Conservation (phyloP, 1,140 invertebrate genomes). For the Stegodyphus mimosarum region DNA sequence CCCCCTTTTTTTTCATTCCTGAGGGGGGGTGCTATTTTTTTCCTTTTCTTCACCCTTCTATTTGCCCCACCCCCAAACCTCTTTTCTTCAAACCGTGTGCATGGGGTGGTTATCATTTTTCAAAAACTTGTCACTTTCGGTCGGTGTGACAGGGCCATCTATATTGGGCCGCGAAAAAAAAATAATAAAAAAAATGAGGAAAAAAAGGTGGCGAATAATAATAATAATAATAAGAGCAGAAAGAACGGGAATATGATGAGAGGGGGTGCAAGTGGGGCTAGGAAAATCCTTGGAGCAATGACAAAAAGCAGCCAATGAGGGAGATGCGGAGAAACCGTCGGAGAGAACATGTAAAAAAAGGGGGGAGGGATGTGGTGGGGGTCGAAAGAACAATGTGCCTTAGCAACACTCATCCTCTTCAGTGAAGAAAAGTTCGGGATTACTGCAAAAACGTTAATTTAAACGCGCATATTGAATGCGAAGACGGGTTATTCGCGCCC, state of each 20-base stretch:
- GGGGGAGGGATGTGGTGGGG: slow-evolving; percentile 10
- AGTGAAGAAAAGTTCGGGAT: slow-evolving; percentile 52
- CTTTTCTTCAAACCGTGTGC: not conserved
- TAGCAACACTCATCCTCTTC: slow-evolving; percentile 19
- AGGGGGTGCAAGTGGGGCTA: not conserved
- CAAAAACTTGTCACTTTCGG: slow-evolving; percentile 60
- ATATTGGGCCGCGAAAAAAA: slow-evolving; percentile 8
- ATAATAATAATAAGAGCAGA: slow-evolving; percentile 41
- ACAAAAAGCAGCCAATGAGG: slow-evolving; percentile 49
- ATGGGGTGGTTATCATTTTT: slow-evolving; percentile 52
- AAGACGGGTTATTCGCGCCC: slow-evolving; percentile 44
- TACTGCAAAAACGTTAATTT: slow-evolving; percentile 61
- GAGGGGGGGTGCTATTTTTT: slow-evolving; percentile 14
- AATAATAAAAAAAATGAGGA: not conserved
- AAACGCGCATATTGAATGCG: slow-evolving; percentile 60
- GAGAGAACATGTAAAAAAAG: slow-evolving; percentile 31
- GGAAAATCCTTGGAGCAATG: slow-evolving; percentile 5
- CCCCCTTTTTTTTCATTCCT: slow-evolving; percentile 16
- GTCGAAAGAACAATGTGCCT: slow-evolving; percentile 35
- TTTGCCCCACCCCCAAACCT: not conserved
- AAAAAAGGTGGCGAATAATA: slow-evolving; percentile 26
- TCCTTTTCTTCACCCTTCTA: slow-evolving; percentile 1
- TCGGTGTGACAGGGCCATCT: slow-evolving; percentile 44
- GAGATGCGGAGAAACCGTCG: not conserved
- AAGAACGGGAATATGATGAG: slow-evolving; percentile 18